Conservation (phyloP, 1,140 invertebrate species). For the Gryon sp. region DNA sequence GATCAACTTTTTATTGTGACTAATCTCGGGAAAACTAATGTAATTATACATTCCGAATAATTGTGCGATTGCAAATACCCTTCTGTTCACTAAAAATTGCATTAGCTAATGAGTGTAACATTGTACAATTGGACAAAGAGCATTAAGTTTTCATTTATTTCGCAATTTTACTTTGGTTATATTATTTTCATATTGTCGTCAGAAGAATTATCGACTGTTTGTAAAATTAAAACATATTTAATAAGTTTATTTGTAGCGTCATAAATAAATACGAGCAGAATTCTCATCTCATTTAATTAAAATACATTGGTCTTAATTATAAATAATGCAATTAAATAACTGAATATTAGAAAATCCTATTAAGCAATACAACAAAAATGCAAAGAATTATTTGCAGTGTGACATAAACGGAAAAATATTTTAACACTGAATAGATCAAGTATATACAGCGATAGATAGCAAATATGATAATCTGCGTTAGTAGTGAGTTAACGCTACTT, state of each 20-base stretch:
- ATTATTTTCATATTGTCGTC: too few relatives aligned
- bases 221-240: too few relatives aligned
- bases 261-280: too few relatives aligned
- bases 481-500: slow-evolving; percentile 25
- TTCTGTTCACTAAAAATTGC: not conserved
- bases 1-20: slow-evolving; percentile 1
- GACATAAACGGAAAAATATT: slow-evolving; percentile 7
- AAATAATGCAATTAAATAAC: not conserved
- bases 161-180: too few relatives aligned
- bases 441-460: slow-evolving; percentile 8
- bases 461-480: slow-evolving; percentile 9
- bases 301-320: too few relatives aligned
- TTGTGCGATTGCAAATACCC: not conserved
- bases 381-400: not conserved
- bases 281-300: too few relatives aligned
- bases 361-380: not conserved
- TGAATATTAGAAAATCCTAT: not conserved
- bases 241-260: too few relatives aligned
- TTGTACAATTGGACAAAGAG: too few relatives aligned
- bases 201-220: too few relatives aligned
- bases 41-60: not conserved
- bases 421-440: not conserved
- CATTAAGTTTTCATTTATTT: too few relatives aligned
- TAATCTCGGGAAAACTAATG: slow-evolving; percentile 1
- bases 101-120: too few relatives aligned